Percentiles rank a stretch among this genome's conserved stretches.
Conservation (phyloP, 2,888 invertebrate genomes). For the Chouioia cunea region DNA sequence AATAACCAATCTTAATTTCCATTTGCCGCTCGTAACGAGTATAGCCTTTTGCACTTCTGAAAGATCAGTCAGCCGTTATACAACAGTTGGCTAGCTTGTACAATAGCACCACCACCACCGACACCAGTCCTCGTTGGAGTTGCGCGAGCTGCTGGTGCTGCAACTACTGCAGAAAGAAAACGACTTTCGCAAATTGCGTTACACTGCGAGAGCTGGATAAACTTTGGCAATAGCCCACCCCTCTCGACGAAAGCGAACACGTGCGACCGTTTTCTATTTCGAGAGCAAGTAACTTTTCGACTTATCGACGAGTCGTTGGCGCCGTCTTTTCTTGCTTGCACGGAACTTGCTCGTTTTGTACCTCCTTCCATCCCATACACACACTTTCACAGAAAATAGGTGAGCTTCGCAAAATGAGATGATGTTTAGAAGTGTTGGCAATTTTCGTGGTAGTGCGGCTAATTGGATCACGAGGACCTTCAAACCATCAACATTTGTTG, state of each 20-base stretch:
- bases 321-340: neutral
- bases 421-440: too few relatives aligned
- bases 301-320: neutral
- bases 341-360: too few relatives aligned
- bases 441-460: too few relatives aligned
- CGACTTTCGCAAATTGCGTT: constrained; percentile 43
- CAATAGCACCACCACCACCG: neutral
- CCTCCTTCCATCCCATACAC: too few relatives aligned
- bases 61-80: constrained; percentile 24
- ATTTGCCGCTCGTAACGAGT: constrained; percentile 18
- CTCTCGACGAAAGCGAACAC: constrained; percentile 13
- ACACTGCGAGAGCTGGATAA: constrained; percentile 28
- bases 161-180: constrained; percentile 7
- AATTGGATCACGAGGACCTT: too few relatives aligned
- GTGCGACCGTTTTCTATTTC: constrained; percentile 46
- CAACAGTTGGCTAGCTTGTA: neutral
- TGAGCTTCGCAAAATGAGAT: too few relatives aligned
- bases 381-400: too few relatives aligned
- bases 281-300: neutral
- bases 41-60: constrained; percentile 13
- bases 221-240: constrained; percentile 40
- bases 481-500: too few relatives aligned
- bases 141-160: constrained; percentile 22
- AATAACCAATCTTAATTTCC: constrained; percentile 44
- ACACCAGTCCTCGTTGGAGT: neutral